Percentiles rank a stretch among this genome's conserved stretches.
phyloP scores from a whole-genome alignment of 1,140 invertebrate genomes.

The Macrosteles quadrilineatus region DNA sequence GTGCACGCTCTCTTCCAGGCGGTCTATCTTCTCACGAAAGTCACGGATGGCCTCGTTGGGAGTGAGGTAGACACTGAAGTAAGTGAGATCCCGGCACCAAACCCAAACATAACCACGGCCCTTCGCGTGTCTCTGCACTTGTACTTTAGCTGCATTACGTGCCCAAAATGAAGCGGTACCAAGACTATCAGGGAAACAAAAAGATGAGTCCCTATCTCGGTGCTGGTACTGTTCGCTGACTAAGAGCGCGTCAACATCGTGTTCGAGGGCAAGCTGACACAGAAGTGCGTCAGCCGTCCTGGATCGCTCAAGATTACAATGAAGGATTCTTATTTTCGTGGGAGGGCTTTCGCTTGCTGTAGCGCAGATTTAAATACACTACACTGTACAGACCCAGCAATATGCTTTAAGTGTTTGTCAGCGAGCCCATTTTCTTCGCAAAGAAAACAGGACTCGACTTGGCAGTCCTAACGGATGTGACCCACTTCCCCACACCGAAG shows the following conservation, averaged over 20 bases:
- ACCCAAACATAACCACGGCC: too few species aligned
- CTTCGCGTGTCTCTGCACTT: too few species aligned
- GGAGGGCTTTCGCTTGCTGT: background rate
- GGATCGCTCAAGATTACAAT: background rate
- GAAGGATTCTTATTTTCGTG: background rate
- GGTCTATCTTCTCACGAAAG: too few species aligned
- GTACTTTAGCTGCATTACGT: background rate
- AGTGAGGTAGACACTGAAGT: too few species aligned
- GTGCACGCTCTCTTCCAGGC: too few species aligned
- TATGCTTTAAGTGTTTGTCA: background rate
- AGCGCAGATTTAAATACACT: background rate
- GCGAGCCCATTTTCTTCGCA: background rate
- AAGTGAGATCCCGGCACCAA: too few species aligned
- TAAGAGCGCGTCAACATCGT: background rate
- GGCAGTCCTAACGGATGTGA: background rate
- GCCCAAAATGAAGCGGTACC: background rate
- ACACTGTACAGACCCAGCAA: background rate
- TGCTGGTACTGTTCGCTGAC: slow-evolving; percentile 5
- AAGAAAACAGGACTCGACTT: background rate
- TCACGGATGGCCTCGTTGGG: too few species aligned
- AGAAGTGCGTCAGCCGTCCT: background rate
- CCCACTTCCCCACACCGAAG: background rate
- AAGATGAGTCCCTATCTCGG: background rate
- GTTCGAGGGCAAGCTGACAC: background rate
- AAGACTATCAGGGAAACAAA: background rate